Base-by-base conservation (phyloP, 2,888 invertebrate species). In the Drosophila sordidula region DNA sequence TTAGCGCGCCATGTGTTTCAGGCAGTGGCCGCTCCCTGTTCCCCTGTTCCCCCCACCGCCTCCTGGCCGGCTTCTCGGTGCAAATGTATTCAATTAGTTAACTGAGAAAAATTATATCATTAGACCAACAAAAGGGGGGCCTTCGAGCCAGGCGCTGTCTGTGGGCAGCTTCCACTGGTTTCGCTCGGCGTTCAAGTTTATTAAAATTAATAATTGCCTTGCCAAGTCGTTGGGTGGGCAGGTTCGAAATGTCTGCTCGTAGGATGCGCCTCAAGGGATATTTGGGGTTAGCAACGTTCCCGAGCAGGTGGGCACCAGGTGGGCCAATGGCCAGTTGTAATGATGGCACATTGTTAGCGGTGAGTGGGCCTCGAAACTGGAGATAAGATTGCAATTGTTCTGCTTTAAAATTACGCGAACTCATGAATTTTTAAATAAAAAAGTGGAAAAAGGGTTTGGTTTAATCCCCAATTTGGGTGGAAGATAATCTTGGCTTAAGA, bases 41-140 rank as follows among this genome's bases (percentile, higher is more conserved):
- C 49, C 44, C 22, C 8, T 38, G 41, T 8, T 41, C 41, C 12
- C 38, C 18, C 4, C 25, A 8, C 44, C 26, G 39, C 16, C 39
- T 5, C 54, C 22, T 22, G 34, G 36, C 57, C 54, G 26, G 39
- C 45, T 32, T 22, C 58, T 56, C 61, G 68, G 34, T 78, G 86
- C 88, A 88, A 84, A 88, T 88, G 89, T 85, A 85, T 85, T 85
- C 89, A 85, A 85, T 85, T 85, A 85, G 89, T 80, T 85, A 89
- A 85, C 89, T 86, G 87, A 88, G 85, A 85, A 85, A 85, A 85
- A 85, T 89, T 89, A 85, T 86, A 89, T 86, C 89, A 85, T 85
- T 89, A 85, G 89, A 69, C 63, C 46, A 47, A 85, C 69, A 57
- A 8, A 12, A n/a, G 36, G 6, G 2, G 29, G 29, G 9, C 8